These are phyloP conservation scores for Xylota sylvarum DNA, from an alignment of 2,888 invertebrate genomes.

Conservation along the genomic window DNA sequence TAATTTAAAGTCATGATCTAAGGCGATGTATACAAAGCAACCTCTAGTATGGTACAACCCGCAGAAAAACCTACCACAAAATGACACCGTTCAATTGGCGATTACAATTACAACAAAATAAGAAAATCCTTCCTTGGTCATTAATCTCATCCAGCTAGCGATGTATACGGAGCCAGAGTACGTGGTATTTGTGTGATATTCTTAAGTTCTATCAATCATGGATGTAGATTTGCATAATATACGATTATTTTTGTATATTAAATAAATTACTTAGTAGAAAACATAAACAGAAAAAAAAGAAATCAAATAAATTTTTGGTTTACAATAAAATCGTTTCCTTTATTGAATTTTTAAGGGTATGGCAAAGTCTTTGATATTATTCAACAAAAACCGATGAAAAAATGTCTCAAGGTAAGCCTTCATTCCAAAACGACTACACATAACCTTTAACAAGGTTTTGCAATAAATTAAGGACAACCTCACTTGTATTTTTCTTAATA, in stretches of 20 bases:
- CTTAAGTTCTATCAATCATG: slow-evolving; percentile 82
- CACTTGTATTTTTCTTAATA: no score
- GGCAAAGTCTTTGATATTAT: no score
- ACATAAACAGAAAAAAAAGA: slow-evolving; percentile 46
- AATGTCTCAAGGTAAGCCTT: no score
- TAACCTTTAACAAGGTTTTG: no score
- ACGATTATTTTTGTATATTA: slow-evolving; percentile 76
- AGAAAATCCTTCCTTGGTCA: slow-evolving; percentile 29
- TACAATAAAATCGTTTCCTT: slow-evolving; percentile 15
- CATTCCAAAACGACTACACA: no score
- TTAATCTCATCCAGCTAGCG: slow-evolving; percentile 59
- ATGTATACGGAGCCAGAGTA: slow-evolving; percentile 77
- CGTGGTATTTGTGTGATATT: slow-evolving; percentile 84
- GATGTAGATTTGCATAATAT: slow-evolving; percentile 74
- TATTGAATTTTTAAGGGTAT: neutral
- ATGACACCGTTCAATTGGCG: slow-evolving; percentile 21
- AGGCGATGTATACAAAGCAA: slow-evolving; percentile 65
- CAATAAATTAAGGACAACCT: no score
- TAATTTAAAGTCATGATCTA: slow-evolving; percentile 74
- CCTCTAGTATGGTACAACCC: slow-evolving; percentile 9
- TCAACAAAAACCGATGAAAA: no score
- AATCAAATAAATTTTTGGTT: slow-evolving; percentile 66
- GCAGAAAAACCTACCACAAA: slow-evolving; percentile 16
- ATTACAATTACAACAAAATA: slow-evolving; percentile 18
- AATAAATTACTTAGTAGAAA: slow-evolving; percentile 70